Evolutionary conservation across 2,113 vertebrate species (phyloP).

Genomic region (Penelope pileata): DNA sequence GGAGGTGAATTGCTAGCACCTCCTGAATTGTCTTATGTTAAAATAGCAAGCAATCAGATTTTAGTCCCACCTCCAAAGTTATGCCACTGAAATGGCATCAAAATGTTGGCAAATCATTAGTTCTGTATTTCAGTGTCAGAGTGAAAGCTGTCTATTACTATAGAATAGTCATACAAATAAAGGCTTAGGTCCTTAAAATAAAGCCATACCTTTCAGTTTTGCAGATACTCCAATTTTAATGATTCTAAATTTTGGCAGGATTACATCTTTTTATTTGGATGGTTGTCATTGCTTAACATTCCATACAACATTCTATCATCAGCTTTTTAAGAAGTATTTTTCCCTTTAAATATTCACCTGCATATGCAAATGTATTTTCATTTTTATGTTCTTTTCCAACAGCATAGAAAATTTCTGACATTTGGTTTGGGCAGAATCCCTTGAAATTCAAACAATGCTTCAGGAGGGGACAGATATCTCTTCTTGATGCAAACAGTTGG

Average conservation of each 20-base stretch:
- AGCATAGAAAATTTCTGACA: conserved; percentile 24
- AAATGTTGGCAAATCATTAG: neutral
- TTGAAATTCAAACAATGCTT: conserved; percentile 29
- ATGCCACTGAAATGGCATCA: conserved; percentile 20
- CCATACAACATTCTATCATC: neutral
- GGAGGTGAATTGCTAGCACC: conserved; percentile 57
- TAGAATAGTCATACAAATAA: neutral
- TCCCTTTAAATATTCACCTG: neutral
- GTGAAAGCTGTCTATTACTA: neutral
- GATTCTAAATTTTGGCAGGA: neutral
- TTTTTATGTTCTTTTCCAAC: neutral
- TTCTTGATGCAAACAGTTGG: conserved; percentile 5
- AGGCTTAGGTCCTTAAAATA: neutral
- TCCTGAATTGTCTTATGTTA: conserved; percentile 51
- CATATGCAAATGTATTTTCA: neutral
- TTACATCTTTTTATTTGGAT: neutral
- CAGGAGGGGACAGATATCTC: neutral
- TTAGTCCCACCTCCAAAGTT: conserved; percentile 32
- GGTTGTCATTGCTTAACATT: neutral
- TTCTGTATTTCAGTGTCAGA: neutral
- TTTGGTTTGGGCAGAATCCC: neutral
- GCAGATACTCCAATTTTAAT: neutral
- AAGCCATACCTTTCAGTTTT: neutral
- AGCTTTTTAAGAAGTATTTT: neutral
- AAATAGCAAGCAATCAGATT: conserved; percentile 41